These are phyloP conservation scores for Gymnocypris eckloni DNA, from an alignment of 2,797 vertebrate genomes.

Conservation along the genomic window DNA sequence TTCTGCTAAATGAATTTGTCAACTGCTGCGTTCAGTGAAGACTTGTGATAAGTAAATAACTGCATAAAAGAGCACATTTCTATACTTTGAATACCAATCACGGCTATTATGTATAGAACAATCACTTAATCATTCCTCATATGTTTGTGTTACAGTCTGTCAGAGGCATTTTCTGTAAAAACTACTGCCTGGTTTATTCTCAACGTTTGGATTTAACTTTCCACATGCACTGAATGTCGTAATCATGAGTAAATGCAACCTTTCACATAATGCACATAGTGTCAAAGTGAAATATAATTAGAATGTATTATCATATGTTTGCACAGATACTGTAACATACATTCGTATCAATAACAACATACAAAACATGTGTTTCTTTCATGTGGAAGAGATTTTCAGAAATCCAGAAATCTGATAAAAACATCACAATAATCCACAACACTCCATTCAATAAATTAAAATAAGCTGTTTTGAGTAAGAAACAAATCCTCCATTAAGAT, in stretches of 20 bases:
- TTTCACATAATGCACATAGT: background rate
- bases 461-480: no score
- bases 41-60: constrained; percentile 14
- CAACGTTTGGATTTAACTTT: background rate
- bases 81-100: constrained; percentile 20
- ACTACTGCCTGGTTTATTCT: background rate
- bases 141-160: background rate
- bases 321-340: background rate
- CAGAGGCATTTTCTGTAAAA: background rate
- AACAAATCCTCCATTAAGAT: no score
- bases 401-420: no score
- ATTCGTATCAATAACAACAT: background rate
- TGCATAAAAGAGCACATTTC: background rate
- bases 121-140: background rate
- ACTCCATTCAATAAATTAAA: no score
- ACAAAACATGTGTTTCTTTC: background rate
- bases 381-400: no score
- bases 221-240: background rate
- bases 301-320: background rate
- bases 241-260: background rate
- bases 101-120: background rate
- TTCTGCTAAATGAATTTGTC: background rate
- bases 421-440: no score
- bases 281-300: background rate
- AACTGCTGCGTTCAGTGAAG: background rate